A percentile compares a stretch with the other conserved stretches of the same genome.
These are phyloP conservation scores for Ceyx melanurus DNA, from an alignment of 2,113 vertebrate species.

Conservation along the genomic window DNA sequence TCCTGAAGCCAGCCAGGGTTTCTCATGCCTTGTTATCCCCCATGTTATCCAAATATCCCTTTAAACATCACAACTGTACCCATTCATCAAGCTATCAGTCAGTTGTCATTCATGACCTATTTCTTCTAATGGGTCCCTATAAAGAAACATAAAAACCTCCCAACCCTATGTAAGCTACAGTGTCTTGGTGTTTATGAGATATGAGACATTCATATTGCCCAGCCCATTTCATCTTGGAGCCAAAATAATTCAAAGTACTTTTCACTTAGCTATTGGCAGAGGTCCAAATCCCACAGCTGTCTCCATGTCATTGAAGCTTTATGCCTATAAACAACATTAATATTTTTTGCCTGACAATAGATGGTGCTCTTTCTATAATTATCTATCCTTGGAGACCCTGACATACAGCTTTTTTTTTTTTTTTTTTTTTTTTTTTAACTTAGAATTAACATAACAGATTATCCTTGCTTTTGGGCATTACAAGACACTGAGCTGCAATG, in stretches of 20 bases:
- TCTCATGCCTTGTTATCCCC: neutral
- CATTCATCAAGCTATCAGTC: neutral
- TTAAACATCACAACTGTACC: neutral
- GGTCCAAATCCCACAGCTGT: neutral
- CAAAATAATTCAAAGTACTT: neutral
- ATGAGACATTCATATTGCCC: fast-evolving
- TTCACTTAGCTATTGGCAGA: neutral
- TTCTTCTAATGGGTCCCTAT: neutral
- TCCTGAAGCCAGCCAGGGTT: neutral
- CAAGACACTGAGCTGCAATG: neutral
- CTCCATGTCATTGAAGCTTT: neutral
- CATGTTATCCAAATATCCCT: neutral
- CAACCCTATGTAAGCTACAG: neutral
- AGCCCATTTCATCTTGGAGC: neutral
- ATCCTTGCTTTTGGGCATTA: neutral
- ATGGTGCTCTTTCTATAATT: constrained; percentile 65
- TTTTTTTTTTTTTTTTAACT: neutral
- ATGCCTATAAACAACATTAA: neutral
- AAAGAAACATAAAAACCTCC: neutral
- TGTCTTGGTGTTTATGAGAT: neutral
- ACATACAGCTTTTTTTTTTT: neutral
- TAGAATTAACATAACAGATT: neutral
- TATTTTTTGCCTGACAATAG: constrained; percentile 38
- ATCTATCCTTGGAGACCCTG: neutral
- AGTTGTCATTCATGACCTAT: neutral